phyloP scores from a whole-genome alignment of 2,113 vertebrate species.

The Acrocephalus arundinaceus region DNA sequence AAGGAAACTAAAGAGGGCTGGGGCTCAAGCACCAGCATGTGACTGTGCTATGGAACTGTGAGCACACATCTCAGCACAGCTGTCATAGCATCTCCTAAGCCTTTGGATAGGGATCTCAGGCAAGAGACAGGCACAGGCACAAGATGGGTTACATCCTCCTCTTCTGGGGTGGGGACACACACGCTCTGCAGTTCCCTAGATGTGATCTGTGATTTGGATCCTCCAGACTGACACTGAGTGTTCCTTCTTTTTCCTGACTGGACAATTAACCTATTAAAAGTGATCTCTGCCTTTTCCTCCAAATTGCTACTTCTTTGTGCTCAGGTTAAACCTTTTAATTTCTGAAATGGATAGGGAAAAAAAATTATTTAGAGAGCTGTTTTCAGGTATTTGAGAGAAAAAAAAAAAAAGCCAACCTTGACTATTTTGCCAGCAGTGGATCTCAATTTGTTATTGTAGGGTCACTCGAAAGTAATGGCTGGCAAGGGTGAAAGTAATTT shows the following conservation, averaged over 20 bases:
- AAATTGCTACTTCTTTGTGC: neutral
- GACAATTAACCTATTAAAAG: neutral
- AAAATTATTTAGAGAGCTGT: neutral
- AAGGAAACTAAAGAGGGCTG: neutral
- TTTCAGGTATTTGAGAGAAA: neutral
- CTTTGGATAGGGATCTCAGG: neutral
- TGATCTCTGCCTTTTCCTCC: neutral
- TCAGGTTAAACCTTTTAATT: neutral
- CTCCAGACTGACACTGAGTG: neutral
- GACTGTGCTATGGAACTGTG: neutral
- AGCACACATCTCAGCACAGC: neutral
- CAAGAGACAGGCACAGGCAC: neutral
- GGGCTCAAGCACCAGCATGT: neutral
- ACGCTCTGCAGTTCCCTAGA: neutral
- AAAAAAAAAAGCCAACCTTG: neutral
- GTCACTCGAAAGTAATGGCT: conserved; percentile 18
- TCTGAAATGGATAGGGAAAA: neutral
- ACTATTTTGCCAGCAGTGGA: neutral
- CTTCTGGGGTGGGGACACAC: neutral
- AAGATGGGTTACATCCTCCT: neutral
- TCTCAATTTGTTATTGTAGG: conserved; percentile 26
- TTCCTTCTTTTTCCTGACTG: neutral
- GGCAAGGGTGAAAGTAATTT: conserved; percentile 47
- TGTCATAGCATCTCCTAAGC: neutral
- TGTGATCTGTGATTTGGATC: neutral